These are phyloP conservation scores for Helarctos malayanus DNA, from an alignment of 2,797 vertebrate genomes.

Conservation along the genomic window DNA sequence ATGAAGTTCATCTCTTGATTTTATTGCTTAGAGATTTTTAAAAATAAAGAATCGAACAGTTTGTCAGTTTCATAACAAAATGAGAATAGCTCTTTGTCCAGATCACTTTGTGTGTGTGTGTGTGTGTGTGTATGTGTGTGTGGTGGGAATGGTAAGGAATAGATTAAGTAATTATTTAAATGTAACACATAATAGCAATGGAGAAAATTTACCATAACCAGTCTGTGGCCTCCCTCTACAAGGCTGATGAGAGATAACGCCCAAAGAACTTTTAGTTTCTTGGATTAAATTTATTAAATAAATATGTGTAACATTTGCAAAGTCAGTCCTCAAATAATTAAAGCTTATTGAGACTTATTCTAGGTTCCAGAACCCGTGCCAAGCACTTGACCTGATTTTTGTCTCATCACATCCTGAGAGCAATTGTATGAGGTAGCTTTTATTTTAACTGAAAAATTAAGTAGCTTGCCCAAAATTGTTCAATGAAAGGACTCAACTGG, in stretches of 20 bases:
- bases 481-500: background rate
- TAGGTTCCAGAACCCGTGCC: background rate
- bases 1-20: constrained; percentile 28
- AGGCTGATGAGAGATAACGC: background rate
- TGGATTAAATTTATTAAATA: background rate
- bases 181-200: background rate
- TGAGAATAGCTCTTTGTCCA: background rate
- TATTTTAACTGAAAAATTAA: constrained; percentile 1
- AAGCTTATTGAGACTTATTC: background rate
- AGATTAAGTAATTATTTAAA: background rate
- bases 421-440: background rate
- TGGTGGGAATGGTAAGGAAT: background rate
- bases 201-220: background rate
- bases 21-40: constrained; percentile 52
- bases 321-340: background rate
- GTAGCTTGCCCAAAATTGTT: background rate
- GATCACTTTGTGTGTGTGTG: background rate
- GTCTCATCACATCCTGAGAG: background rate
- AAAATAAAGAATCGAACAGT: background rate
- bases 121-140: background rate
- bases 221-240: background rate
- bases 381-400: background rate
- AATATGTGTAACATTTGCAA: background rate
- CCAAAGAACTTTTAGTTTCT: background rate
- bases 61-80: background rate